These are phyloP conservation scores for Melanerpes formicivorus DNA, from an alignment of 2,113 vertebrate genomes.

Conservation along the genomic window DNA sequence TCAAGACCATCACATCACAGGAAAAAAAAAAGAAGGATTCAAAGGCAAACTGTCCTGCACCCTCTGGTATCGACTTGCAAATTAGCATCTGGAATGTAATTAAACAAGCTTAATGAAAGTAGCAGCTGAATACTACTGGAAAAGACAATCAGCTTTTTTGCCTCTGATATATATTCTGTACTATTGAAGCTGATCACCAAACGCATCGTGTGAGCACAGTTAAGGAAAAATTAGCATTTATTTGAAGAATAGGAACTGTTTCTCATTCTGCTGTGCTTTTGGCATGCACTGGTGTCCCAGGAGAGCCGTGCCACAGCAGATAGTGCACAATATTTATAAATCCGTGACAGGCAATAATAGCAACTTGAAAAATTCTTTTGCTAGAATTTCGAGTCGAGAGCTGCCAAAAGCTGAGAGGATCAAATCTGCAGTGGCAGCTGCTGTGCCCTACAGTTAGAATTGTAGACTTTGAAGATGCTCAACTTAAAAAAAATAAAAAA, in stretches of 20 bases:
- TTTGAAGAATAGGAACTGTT: conserved; percentile 91
- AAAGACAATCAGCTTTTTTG: conserved; percentile 84
- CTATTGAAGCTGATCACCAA: conserved; percentile 91
- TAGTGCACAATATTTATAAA: conserved; percentile 88
- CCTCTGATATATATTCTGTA: conserved; percentile 82
- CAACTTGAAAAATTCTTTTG: conserved; percentile 89
- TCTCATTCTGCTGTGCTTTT: conserved; percentile 91
- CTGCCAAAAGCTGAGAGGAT: conserved; percentile 87
- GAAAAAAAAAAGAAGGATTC: conserved; percentile 76
- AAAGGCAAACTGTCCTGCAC: conserved; percentile 93
- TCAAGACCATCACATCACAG: conserved; percentile 94
- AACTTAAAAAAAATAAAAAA: conserved; percentile 61
- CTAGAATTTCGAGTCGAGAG: conserved; percentile 84
- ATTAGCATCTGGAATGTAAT: conserved; percentile 99
- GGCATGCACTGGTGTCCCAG: conserved; percentile 87
- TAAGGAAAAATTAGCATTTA: conserved; percentile 94
- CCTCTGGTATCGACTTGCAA: conserved; percentile 96
- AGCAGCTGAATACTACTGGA: conserved; percentile 86
- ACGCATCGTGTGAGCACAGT: conserved; percentile 90
- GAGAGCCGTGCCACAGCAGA: conserved; percentile 81
- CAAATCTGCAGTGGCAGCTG: conserved; percentile 88
- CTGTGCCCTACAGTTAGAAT: conserved; percentile 88
- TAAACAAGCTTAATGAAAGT: conserved; percentile 96
- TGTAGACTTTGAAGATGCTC: conserved; percentile 85
- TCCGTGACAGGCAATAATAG: conserved; percentile 89